Conservation (phyloP, 2,113 vertebrate genomes). For the Cephalopholis sonnerati region DNA sequence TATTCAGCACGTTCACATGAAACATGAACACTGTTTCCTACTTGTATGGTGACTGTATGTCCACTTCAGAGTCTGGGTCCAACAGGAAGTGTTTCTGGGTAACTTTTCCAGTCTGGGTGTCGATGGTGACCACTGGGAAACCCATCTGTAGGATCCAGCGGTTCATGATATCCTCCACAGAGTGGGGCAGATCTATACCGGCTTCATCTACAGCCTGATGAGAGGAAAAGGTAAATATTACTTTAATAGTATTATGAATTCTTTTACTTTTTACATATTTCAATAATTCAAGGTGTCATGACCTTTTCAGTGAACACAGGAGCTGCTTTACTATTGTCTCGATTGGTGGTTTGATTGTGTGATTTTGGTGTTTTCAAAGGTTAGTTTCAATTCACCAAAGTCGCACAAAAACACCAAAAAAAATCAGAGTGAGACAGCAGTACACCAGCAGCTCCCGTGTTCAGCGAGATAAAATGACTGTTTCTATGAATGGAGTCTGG, state of each 20-base stretch:
- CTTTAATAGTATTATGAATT: neutral
- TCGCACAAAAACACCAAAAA: no score
- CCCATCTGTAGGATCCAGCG: slow-evolving; percentile 96
- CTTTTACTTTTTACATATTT: rapidly evolving
- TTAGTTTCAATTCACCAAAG: no score
- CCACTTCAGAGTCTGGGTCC: slow-evolving; percentile 78
- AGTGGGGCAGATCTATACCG: slow-evolving; percentile 19
- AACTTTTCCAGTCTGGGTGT: slow-evolving; percentile 82
- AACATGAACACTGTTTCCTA: slow-evolving; percentile 71
- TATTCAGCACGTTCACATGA: neutral
- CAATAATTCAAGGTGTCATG: neutral
- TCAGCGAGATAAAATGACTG: no score
- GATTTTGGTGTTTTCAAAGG: no score
- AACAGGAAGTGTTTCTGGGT: slow-evolving; percentile 91
- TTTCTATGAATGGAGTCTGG: no score
- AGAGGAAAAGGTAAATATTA: neutral
- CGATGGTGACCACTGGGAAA: slow-evolving; percentile 89
- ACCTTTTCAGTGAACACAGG: neutral
- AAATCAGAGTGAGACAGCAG: no score
- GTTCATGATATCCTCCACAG: slow-evolving; percentile 89
- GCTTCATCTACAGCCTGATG: slow-evolving; percentile 71
- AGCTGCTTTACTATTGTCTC: no score
- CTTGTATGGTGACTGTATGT: slow-evolving; percentile 86
- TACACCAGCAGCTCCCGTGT: no score
- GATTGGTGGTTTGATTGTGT: no score